Percentiles rank a stretch among this genome's conserved stretches.
Evolutionary conservation across 2,888 invertebrate genomes (phyloP).

Genomic region (Trachelus tabidus): DNA sequence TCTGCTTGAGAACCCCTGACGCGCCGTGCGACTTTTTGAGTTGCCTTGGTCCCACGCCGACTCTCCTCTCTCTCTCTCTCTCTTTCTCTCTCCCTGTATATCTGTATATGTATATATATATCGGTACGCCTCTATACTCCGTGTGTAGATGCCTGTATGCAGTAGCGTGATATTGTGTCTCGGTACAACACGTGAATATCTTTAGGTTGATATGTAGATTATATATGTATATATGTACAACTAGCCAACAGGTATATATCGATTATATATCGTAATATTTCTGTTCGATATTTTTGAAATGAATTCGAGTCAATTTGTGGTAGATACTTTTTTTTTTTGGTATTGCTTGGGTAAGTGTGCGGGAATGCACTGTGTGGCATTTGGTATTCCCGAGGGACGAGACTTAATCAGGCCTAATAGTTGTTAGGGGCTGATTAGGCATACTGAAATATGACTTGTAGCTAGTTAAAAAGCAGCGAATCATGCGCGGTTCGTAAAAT

Average conservation of each 20-base stretch:
- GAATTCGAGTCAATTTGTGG: too few species aligned
- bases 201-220: neutral
- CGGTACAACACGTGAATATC: conserved; percentile 15
- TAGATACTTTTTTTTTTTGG: neutral
- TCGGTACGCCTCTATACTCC: neutral
- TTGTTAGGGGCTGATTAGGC: neutral
- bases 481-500: conserved; percentile 28
- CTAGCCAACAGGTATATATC: neutral
- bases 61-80: conserved; percentile 23
- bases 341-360: neutral
- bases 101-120: conserved; percentile 23
- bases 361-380: neutral
- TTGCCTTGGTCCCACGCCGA: conserved; percentile 63
- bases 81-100: conserved; percentile 9
- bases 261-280: neutral
- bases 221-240: neutral
- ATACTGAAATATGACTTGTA: neutral
- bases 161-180: conserved; percentile 28
- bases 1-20: conserved; percentile 56
- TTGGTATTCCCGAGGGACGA: neutral
- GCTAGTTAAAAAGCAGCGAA: neutral
- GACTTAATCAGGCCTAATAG: neutral
- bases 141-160: neutral
- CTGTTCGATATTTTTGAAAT: neutral
- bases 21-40: conserved; percentile 64